Base-by-base conservation (phyloP, 2,888 invertebrate genomes). In the Tachina lurida region DNA sequence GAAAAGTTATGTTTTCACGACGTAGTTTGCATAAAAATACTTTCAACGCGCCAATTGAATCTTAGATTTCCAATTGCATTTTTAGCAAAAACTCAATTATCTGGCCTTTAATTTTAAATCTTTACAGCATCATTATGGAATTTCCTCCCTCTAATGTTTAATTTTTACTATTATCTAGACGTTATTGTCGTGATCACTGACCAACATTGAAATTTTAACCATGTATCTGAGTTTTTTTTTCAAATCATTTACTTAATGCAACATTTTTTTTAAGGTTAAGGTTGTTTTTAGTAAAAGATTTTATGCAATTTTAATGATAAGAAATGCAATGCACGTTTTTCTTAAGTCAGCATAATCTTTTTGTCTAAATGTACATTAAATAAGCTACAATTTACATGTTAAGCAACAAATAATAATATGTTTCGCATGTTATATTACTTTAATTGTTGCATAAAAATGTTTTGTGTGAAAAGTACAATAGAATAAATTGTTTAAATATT, bases 241-340 rank as follows among this genome's bases (percentile, higher is more conserved):
- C 22, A 31, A 43, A 31, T n/a, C 52, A n/a, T 39, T 13, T 62
- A 49, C 19, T 60, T 77, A 19, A 17, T 43, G 31, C 31, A 31
- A 31, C 31, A 15, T 54, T 45, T 31, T 22, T 39, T 22, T 47
- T 78, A 70, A 68, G 49, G 58, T 77, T 68, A 68, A 77, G 41
- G 68, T 68, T 60, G 9, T 12, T 31, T 15, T 19, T 41, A 19
- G 3, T 9, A 15, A 54, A 47, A 41, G 39, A 41, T 74, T 41
- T 45, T 9, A 22, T 45, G 71, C 9, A 13, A 31, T 10, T 71
- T 54, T 10, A 47, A 12, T 79, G 60, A 71, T 79, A 62, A 56
- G 15, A 63, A 54, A 56, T 63, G 12, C 39, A 56, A 52, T 63
- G 45, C 71, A 79, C 79, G 79, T 73, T 79, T 56, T 77, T 56